These are phyloP conservation scores for Callitettix versicolor DNA, from an alignment of 1,140 invertebrate species.

Conservation along the genomic window DNA sequence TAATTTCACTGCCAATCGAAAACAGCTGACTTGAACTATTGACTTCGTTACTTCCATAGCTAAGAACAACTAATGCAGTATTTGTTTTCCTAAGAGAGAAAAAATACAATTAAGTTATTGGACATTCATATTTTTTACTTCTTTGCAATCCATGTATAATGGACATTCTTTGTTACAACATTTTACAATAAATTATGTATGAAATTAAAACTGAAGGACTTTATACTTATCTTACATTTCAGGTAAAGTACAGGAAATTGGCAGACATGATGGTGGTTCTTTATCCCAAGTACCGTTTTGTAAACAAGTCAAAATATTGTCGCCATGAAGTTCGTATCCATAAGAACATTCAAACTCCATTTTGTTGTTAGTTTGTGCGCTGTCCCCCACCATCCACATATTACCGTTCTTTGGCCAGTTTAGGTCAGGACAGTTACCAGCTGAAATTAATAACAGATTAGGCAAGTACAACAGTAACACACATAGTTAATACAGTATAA, in stretches of 20 bases:
- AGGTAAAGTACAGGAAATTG: conserved; percentile 27
- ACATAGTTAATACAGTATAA: too few species aligned
- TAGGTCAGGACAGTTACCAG: conserved; percentile 34
- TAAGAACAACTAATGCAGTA: too few species aligned
- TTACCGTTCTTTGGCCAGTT: conserved; percentile 33
- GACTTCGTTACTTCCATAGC: too few species aligned
- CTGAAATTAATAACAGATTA: conserved; percentile 12
- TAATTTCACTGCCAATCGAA: too few species aligned
- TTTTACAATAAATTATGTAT: too few species aligned
- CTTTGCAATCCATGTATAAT: conserved; percentile 12
- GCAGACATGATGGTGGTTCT: conserved; percentile 30
- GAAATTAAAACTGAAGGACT: too few species aligned
- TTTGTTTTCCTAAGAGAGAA: too few species aligned
- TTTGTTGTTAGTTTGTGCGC: conserved; percentile 25
- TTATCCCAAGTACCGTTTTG: conserved; percentile 38
- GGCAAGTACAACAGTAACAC: too few species aligned
- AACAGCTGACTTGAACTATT: too few species aligned
- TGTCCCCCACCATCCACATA: conserved; percentile 21
- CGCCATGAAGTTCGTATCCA: conserved; percentile 34
- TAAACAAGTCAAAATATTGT: conserved; percentile 36
- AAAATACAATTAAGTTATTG: too few species aligned
- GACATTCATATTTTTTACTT: too few species aligned
- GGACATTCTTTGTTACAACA: too few species aligned
- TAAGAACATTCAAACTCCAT: conserved; percentile 37
- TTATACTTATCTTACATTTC: conserved; percentile 29